Evolutionary conservation across 2,113 vertebrate genomes (phyloP), one percentile per base, ranked within the genome.

Genomic region (Chionis minor): DNA sequence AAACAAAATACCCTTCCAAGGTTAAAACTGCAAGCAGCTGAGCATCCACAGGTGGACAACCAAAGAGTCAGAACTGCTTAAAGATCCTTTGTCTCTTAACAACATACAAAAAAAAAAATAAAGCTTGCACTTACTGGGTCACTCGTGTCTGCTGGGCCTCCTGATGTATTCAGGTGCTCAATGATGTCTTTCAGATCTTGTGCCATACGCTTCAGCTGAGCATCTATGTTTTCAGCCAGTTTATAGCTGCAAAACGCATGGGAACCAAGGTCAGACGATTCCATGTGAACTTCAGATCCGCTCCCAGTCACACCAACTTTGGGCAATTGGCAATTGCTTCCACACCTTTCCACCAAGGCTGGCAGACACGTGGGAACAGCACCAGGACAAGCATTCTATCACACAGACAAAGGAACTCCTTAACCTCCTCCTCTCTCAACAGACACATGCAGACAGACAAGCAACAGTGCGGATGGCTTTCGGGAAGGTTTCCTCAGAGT

Each of bases 141-240:
- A 77, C 97, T 98, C 4, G 98, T 97, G 61, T 99, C 98, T 35
- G 98, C 98, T 10, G 98, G 98, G 54, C 98, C 98, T 19, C 97
- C 19, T 44, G 99, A 99, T 1, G 98, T 98, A 93, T 99, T 99
- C 90, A 99, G 87, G 90, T 99, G 98, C 40, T 99, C 99, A 19
- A 30, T 99, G 88, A 99, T 98, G 94, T 99, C 99, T 97, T 99
- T 99, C 96, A 99, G 98, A 95, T 99, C 99, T 81, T 99, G 99
- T 3, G 99, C 98, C 98, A 99, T 99, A 61, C 95, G 98, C 97
- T 99, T 99, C 89, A 99, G 95, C 90, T 99, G 99, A 14, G 98
- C 98, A 70, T 99, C 98, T 32, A 99, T 99, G 79, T 99, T 99
- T 96, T 47, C 45, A 47, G 45, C 45, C 45, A 47, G 45, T 47